Conservation (phyloP, 2,113 vertebrate species). For the Gallinago undulata region DNA sequence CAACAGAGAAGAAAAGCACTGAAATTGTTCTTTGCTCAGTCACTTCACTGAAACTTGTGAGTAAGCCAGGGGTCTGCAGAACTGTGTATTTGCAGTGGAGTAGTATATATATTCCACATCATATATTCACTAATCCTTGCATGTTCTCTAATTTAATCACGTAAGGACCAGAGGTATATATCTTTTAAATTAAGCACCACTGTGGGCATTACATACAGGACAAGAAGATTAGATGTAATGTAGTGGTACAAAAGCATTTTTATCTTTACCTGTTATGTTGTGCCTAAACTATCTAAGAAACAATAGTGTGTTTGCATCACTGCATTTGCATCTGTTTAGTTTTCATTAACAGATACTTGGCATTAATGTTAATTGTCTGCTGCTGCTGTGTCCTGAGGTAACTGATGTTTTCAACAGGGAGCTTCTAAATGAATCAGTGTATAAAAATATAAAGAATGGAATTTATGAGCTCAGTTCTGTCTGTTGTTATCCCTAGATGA, state of each 20-base stretch:
- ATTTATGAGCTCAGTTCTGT: neutral
- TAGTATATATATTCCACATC: neutral
- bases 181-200: neutral
- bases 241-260: neutral
- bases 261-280: neutral
- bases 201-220: neutral
- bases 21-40: neutral
- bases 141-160: neutral
- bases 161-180: neutral
- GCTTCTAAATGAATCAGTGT: neutral
- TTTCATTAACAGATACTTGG: neutral
- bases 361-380: neutral
- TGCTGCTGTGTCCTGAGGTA: constrained; percentile 8
- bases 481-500: neutral
- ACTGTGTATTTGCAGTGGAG: neutral
- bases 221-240: neutral
- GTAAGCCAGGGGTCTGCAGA: neutral
- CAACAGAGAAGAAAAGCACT: neutral
- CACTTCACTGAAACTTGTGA: neutral
- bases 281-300: neutral
- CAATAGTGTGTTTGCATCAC: neutral
- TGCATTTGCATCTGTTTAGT: constrained; percentile 4
- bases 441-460: neutral
- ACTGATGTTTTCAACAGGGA: neutral
- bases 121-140: neutral